Base-by-base conservation (phyloP, 1,140 invertebrate species). In the Sarcophaga bullata region DNA sequence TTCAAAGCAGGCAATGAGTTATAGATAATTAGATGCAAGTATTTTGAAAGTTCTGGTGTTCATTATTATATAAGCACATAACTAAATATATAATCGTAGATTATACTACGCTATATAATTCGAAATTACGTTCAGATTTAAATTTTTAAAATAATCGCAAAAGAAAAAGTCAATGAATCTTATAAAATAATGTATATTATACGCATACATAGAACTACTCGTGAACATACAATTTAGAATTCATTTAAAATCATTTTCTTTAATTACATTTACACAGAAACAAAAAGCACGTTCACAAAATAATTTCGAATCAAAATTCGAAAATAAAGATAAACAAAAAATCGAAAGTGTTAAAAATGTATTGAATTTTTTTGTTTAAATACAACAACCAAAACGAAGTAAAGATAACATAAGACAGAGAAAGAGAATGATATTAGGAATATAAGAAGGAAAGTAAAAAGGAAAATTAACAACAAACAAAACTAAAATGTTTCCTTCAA, bases 401-500 rank as follows among this genome's bases (percentile, higher is more conserved):
- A 37, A 37, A 37, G 25, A 37, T 37, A 37, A 37, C 25, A 37
- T 4, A 9, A 68, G 17, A 25, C 10, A 68, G 17, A 8, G 62
- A 68, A 68, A 62, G 25, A 37, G 25, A 37, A 37, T 37, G 25
- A 37, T 37, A 37, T 37, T 37, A 37, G 25, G 25, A 37, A 37
- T 37, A 37, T 37, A 37, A 37, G 25, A 37, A 37, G 25, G 25
- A 37, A 37, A 37, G 1, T 37, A 37, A 2, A 37, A 37, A 37
- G 4, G 25, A 37, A 37, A 37, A 37, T 2, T 37, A 37, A 37
- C 25, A 68, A 68, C 62, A 68, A 19, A 37, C 4, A 68, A 68
- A 68, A 68, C 19, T 17, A 68, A 68, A 19, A 19, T 68, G 17
- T 68, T 68, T 68, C 62, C 62, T 68, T 68, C 62, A 52, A 49